Evolutionary conservation across 2,797 vertebrate genomes (phyloP).

Genomic region (Calcarius lapponicus): DNA sequence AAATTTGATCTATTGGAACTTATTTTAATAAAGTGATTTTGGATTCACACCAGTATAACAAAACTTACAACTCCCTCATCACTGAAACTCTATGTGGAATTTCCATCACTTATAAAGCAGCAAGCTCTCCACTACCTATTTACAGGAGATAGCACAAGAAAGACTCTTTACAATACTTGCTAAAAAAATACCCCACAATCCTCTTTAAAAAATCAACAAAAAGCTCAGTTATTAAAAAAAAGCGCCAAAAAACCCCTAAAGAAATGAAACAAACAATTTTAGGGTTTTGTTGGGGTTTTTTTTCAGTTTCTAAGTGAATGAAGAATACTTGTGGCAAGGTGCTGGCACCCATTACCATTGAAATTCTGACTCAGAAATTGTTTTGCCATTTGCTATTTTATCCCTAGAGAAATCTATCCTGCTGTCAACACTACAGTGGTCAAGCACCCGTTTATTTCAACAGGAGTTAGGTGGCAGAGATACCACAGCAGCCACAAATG

Average conservation of each 20-base stretch:
- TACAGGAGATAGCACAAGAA: not conserved
- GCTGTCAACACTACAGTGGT: not conserved
- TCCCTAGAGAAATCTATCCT: conserved; percentile 8
- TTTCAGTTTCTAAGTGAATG: not conserved
- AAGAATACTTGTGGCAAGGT: not conserved
- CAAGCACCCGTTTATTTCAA: conserved; percentile 12
- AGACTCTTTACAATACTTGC: not conserved
- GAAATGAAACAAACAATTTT: not conserved
- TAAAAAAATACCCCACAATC: not conserved
- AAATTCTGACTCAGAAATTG: not conserved
- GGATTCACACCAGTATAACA: not conserved
- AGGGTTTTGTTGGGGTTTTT: not conserved
- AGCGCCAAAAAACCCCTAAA: not conserved
- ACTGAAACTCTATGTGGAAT: not conserved
- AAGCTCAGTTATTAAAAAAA: not conserved
- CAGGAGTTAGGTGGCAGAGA: not conserved
- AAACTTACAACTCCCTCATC: not conserved
- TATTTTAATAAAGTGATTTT: not conserved
- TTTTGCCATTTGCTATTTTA: conserved; percentile 28
- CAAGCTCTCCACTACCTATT: not conserved
- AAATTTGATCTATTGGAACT: not conserved
- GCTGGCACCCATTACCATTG: not conserved
- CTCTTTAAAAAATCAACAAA: not conserved
- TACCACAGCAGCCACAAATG: conserved; percentile 6
- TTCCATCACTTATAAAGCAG: not conserved